Percentiles rank a stretch among this genome's conserved stretches.
phyloP scores from a whole-genome alignment of 2,888 invertebrate genomes.

The Cataglyphis livida region DNA sequence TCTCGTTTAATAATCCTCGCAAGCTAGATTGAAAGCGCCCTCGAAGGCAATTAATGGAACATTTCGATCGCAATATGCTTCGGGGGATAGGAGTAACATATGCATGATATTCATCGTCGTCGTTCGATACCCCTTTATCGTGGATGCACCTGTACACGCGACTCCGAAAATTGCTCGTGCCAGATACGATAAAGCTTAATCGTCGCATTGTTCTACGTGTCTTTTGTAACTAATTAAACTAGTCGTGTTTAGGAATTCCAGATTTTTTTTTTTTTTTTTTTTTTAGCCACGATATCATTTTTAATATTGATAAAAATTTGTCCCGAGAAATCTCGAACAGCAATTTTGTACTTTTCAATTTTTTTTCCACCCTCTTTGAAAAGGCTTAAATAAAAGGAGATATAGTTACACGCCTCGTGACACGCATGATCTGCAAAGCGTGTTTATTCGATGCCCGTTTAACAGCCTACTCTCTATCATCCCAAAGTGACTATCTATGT shows the following conservation, averaged over 20 bases:
- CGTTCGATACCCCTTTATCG: conserved; percentile 50
- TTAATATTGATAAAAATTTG: not conserved
- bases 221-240: not conserved
- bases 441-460: conserved; percentile 52
- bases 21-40: conserved; percentile 51
- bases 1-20: conserved; percentile 50
- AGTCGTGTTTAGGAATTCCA: not conserved
- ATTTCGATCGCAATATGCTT: conserved; percentile 53
- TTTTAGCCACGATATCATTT: not conserved
- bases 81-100: conserved; percentile 50
- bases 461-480: conserved; percentile 50
- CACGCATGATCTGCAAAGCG: conserved; percentile 11
- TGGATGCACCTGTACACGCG: conserved; percentile 46
- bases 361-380: not conserved
- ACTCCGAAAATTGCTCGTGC: conserved; percentile 50
- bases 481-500: conserved; percentile 50
- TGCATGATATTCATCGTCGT: conserved; percentile 54
- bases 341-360: not conserved
- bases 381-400: not conserved
- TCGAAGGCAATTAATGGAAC: conserved; percentile 51
- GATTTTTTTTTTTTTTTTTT: conserved; percentile 10
- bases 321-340: not conserved
- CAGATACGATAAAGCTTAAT: conserved; percentile 61
- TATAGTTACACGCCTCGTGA: not conserved
- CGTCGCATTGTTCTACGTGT: conserved; percentile 11